Conservation (phyloP, 2,113 vertebrate species). For the Cnemophilus loriae region DNA sequence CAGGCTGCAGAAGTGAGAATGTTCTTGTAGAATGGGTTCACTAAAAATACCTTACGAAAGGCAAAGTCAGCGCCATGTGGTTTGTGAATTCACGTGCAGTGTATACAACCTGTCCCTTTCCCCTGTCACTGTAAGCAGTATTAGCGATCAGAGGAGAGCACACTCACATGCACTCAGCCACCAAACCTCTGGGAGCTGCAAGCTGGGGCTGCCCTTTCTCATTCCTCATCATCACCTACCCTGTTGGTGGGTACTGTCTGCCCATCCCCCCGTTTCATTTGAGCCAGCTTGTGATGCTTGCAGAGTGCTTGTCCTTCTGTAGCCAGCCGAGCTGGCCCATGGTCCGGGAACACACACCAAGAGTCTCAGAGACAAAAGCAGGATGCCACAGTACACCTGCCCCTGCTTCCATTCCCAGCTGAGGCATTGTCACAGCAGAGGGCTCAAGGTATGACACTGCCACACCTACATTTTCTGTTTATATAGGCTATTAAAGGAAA, state of each 20-base stretch:
- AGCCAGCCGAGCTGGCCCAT: accelerated
- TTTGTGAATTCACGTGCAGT: neutral
- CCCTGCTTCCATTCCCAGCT: neutral
- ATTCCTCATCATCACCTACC: neutral
- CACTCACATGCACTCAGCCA: neutral
- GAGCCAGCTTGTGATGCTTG: neutral
- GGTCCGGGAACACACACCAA: neutral
- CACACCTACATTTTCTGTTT: neutral
- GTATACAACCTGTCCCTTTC: neutral
- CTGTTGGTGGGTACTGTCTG: neutral
- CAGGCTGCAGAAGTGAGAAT: neutral
- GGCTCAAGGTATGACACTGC: neutral
- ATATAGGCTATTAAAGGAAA: neutral
- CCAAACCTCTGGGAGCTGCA: neutral
- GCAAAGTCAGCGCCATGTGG: neutral
- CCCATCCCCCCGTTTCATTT: accelerated
- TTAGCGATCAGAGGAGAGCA: neutral
- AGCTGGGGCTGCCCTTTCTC: neutral
- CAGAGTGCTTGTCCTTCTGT: neutral
- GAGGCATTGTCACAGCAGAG: neutral
- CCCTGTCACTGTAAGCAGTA: neutral
- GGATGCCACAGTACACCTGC: neutral
- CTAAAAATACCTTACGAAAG: neutral
- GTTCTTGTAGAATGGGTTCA: neutral
- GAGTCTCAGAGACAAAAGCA: neutral